Evolutionary conservation across 2,113 vertebrate genomes (phyloP), one percentile per base, ranked within the genome.

Genomic region (Entelurus aequoreus): DNA sequence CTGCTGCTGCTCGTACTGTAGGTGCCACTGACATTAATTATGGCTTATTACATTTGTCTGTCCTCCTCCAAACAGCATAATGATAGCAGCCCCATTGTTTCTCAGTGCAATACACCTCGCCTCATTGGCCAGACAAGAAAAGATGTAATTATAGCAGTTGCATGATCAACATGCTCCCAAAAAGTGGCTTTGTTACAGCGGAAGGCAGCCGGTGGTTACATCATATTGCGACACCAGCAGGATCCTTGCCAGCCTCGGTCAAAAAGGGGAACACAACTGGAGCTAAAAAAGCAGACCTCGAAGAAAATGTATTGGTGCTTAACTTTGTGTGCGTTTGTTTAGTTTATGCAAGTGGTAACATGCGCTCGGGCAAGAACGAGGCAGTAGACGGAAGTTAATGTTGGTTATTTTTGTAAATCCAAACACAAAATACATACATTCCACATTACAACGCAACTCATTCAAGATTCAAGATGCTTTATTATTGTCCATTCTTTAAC

Each of bases 11-110:
- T 28, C 28, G 28, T 28, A 28, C 28, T 28, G 28, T 71, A 75
- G 72, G 72, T 77, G 13, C 69, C 74, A 64, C 69, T 89, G 88
- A 81, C 68, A 62, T 77, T 90, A 90, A 87, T 87, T 88, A 87
- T 48, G 78, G 77, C 76, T 70, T 69, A 79, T 87, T 81, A 80
- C 81, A 69, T 74, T 63, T 67, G 63, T 62, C 74, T 80, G 82
- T 88, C 85, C 83, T 82, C 84, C 84, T 83, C 76, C 81, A 71
- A 72, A 16, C 62, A 71, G 76, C 73, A 61, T 62, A 71, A 51
- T 58, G 82, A 84, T 71, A 80, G 83, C 70, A 62, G 75, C 66
- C 52, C 69, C 69, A 83, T 86, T 87, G 83, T 88, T 80, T 70
- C 59, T 64, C 66, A 40, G 76, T 52, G 55, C 50, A 48, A 66